A percentile compares a stretch with the other conserved stretches of the same genome.
phyloP scores from a whole-genome alignment of 2,888 invertebrate genomes.

The Chymomyza amoena region DNA sequence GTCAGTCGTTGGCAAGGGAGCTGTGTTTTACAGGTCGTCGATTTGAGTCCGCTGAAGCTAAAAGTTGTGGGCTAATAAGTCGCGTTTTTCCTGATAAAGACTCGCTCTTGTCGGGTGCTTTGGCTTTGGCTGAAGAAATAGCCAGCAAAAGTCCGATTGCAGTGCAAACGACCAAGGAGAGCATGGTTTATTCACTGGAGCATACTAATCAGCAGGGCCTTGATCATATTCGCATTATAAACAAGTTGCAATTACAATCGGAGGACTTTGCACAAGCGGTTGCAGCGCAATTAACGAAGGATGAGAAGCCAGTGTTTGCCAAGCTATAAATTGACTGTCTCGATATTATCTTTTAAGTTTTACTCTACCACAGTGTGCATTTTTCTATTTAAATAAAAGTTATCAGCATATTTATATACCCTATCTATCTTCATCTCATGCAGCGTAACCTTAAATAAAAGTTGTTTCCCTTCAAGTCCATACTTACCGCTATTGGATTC shows the following conservation, averaged over 20 bases:
- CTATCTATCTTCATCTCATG: too few species aligned
- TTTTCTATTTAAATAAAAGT: not conserved
- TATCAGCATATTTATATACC: not conserved
- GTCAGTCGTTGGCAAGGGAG: slow-evolving; percentile 91
- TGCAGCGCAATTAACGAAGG: slow-evolving; percentile 85
- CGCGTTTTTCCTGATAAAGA: slow-evolving; percentile 75
- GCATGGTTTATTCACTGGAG: slow-evolving; percentile 91
- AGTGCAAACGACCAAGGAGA: slow-evolving; percentile 93
- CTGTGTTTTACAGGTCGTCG: slow-evolving; percentile 92
- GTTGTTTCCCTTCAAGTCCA: too few species aligned
- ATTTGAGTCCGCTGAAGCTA: slow-evolving; percentile 89
- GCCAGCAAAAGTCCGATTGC: slow-evolving; percentile 96
- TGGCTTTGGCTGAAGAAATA: slow-evolving; percentile 88
- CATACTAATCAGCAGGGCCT: slow-evolving; percentile 92
- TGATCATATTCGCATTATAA: slow-evolving; percentile 89
- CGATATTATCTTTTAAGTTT: not conserved
- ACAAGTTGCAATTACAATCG: slow-evolving; percentile 93
- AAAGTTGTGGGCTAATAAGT: slow-evolving; percentile 90
- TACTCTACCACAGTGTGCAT: not conserved
- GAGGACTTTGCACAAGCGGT: slow-evolving; percentile 92
- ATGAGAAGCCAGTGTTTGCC: slow-evolving; percentile 85
- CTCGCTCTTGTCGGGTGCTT: slow-evolving; percentile 83
- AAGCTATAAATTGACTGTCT: slow-evolving; percentile 81
- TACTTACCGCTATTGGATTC: slow-evolving; percentile 53
- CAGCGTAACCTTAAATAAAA: too few species aligned